A percentile compares a stretch with the other conserved stretches of the same genome.
phyloP scores from a whole-genome alignment of 2,113 vertebrate species.

The Nettapus auritus region DNA sequence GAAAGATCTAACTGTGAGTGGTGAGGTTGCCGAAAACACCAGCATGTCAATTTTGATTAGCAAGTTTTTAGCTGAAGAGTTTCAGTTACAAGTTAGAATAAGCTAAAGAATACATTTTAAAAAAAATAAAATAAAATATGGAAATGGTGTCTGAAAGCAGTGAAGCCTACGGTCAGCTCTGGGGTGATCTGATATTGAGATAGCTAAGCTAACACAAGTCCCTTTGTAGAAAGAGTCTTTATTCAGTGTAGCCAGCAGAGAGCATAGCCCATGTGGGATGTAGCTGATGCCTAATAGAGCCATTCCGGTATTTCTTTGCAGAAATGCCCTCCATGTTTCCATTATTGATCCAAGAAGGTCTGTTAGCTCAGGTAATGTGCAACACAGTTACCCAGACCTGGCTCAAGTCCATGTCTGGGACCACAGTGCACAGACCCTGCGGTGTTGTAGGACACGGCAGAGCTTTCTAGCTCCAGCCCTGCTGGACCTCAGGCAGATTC shows the following conservation, averaged over 20 bases:
- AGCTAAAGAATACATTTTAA: slow-evolving; percentile 8
- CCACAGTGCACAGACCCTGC: background rate
- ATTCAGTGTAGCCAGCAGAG: accelerated
- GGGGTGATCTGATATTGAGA: background rate
- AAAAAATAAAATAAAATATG: background rate
- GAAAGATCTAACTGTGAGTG: background rate
- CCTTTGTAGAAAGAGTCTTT: background rate
- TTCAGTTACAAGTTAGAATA: background rate
- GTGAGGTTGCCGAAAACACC: background rate
- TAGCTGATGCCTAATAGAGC: background rate
- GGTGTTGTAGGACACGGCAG: background rate
- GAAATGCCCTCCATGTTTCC: background rate
- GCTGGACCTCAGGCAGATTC: background rate
- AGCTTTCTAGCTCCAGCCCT: background rate
- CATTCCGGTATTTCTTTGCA: background rate
- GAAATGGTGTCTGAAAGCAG: background rate
- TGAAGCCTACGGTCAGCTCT: background rate
- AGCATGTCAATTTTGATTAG: background rate
- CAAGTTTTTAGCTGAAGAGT: background rate
- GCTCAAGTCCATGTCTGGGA: background rate
- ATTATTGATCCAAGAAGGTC: background rate
- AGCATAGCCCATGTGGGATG: background rate
- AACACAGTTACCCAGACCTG: background rate
- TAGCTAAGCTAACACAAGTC: background rate
- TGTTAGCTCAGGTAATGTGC: background rate